Conservation (phyloP, 2,113 vertebrate genomes). For the Hyla sarda region DNA sequence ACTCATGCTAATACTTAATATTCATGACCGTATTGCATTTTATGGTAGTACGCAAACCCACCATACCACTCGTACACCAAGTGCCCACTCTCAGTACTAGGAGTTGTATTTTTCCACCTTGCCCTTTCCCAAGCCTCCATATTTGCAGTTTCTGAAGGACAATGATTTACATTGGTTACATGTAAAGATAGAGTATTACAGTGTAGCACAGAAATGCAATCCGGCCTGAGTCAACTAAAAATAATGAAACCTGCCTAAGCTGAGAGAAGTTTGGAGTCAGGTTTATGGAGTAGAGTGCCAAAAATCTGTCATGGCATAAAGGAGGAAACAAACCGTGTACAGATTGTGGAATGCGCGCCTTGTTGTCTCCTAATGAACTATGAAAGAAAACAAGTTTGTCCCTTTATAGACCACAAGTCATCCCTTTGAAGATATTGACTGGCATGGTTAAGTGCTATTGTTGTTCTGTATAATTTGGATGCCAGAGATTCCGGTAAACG, state of each 20-base stretch:
- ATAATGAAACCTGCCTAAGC: constrained; percentile 41
- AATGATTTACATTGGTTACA: constrained; percentile 10
- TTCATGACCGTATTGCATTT: not conserved
- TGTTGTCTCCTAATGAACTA: constrained; percentile 22
- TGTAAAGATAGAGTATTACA: constrained; percentile 46
- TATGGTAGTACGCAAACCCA: not conserved
- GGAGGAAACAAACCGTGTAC: constrained; percentile 36
- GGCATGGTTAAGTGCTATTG: not conserved
- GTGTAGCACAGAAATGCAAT: constrained; percentile 22
- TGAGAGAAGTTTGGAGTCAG: constrained; percentile 37
- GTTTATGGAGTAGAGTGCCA: constrained; percentile 40
- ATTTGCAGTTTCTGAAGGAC: not conserved
- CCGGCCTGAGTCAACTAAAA: constrained; percentile 41
- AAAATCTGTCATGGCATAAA: constrained; percentile 38
- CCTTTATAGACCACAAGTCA: not conserved
- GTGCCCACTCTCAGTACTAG: not conserved
- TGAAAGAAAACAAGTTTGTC: not conserved
- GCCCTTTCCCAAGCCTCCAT: not conserved
- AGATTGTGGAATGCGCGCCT: constrained; percentile 33
- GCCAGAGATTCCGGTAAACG: not conserved
- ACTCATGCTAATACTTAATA: too few relatives aligned
- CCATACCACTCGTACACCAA: not conserved
- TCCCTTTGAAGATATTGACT: not conserved
- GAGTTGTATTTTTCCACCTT: not conserved
- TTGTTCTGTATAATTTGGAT: too few relatives aligned